These are phyloP conservation scores for Drosophila leonis DNA, from an alignment of 2,888 invertebrate genomes.

Conservation along the genomic window DNA sequence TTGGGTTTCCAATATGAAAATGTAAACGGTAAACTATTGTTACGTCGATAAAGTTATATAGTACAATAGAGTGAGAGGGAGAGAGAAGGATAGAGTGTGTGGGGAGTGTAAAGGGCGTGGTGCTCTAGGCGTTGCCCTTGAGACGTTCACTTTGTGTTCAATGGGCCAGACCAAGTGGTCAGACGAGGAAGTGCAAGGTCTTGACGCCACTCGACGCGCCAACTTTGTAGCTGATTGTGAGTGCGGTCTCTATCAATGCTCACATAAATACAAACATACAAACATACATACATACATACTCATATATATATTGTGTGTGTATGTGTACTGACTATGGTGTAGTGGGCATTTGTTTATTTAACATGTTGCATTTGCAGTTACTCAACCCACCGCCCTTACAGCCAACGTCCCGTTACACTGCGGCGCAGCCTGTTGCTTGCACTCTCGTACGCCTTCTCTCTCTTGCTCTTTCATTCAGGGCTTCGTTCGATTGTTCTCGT, in stretches of 20 bases:
- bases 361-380: slow-evolving; percentile 70
- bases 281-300: not conserved
- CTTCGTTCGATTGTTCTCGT: slow-evolving; percentile 25
- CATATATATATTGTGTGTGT: not conserved
- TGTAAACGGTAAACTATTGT: slow-evolving; percentile 4
- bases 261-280: not conserved
- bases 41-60: not conserved
- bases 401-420: not conserved
- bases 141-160: slow-evolving; percentile 35
- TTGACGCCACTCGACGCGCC: slow-evolving; percentile 54
- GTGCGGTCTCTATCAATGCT: slow-evolving; percentile 37
- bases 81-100: not conserved
- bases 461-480: not conserved
- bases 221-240: slow-evolving; percentile 59
- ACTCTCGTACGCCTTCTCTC: not conserved
- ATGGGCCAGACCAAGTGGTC: slow-evolving; percentile 44
- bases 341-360: slow-evolving; percentile 60
- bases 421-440: not conserved
- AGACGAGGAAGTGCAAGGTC: slow-evolving; percentile 54
- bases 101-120: not conserved
- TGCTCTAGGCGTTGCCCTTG: slow-evolving; percentile 40
- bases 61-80: no score
- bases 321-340: no score
- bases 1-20: slow-evolving; percentile 1
- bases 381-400: slow-evolving; percentile 15